Base-by-base conservation (phyloP, 1,140 invertebrate species). In the Lordiphosa mommai region DNA sequence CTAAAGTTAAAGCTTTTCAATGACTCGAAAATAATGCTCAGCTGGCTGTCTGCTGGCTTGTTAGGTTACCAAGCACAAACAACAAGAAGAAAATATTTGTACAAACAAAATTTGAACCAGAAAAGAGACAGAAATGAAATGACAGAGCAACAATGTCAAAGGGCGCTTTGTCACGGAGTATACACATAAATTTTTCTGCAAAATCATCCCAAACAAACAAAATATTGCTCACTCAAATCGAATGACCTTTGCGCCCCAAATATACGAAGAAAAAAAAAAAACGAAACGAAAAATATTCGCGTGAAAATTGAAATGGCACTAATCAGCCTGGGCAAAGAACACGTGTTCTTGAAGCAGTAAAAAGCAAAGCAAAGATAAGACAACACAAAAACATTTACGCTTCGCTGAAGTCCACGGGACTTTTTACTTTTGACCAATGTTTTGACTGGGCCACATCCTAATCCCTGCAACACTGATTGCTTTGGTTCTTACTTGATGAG, bases 271-370 rank as follows among this genome's bases (percentile, higher is more conserved):
- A 71, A 69, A 9, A 50, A 16, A 20, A 51, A 68, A 53, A 44
- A 37, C 30, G 41, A 68, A 12, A 5, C 23, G 6, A 7, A 5
- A 27, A 61, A 65, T 72, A 68, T 79, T 50, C 73, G 73, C 68
- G 73, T 79, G 68, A 77, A 79, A 77, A 79, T 79, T 77, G 73
- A 77, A 79, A 77, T 79, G 68, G 68, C 64, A 72, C 73, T 79
- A 79, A 79, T 77, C 68, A 79, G 68, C 58, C 60, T 16, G 33
- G 12, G 47, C 38, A 48, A 14, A 43, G 30, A 32, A 51, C 50
- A 53, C 37, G 55, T 47, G 32, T 66, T 64, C 53, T 63, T 41
- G 46, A 49, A 53, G 47, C 59, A 56, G 53, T 67, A 40, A 46
- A 50, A 57, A 30, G 20, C 51, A 53, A 73, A 63, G 49, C 48